These are phyloP conservation scores for Lysandra bellargus DNA, from an alignment of 2,888 invertebrate genomes.

Conservation along the genomic window DNA sequence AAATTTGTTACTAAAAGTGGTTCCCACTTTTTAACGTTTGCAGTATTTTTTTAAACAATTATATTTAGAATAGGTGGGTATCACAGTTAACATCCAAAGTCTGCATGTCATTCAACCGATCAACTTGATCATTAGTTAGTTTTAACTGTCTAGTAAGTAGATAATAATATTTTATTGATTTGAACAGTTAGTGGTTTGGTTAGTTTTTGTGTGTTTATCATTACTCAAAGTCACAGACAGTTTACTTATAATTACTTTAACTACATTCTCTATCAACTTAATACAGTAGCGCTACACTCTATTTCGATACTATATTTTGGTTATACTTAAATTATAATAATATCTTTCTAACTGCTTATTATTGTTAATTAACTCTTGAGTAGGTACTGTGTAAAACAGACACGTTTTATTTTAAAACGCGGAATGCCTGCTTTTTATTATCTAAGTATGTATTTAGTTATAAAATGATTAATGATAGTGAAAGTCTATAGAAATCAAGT, in stretches of 20 bases:
- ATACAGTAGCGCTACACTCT: too few relatives aligned
- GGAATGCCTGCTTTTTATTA: too few relatives aligned
- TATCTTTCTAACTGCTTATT: too few relatives aligned
- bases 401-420: too few relatives aligned
- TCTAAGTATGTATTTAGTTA: too few relatives aligned
- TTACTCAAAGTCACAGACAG: neutral
- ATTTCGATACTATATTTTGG: too few relatives aligned
- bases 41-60: neutral
- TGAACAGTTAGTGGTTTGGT: neutral
- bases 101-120: neutral
- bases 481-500: neutral
- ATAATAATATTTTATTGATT: slow-evolving; percentile 3
- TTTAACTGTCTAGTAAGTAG: neutral
- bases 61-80: neutral
- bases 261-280: too few relatives aligned
- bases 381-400: too few relatives aligned
- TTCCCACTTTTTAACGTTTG: neutral
- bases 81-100: neutral
- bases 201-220: neutral
- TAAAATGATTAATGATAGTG: neutral
- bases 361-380: too few relatives aligned
- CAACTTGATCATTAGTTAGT: neutral
- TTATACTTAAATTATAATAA: too few relatives aligned
- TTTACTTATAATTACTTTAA: too few relatives aligned
- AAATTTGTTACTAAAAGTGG: neutral